Base-by-base conservation (phyloP, 2,797 vertebrate genomes). In the Crax fasciolata region DNA sequence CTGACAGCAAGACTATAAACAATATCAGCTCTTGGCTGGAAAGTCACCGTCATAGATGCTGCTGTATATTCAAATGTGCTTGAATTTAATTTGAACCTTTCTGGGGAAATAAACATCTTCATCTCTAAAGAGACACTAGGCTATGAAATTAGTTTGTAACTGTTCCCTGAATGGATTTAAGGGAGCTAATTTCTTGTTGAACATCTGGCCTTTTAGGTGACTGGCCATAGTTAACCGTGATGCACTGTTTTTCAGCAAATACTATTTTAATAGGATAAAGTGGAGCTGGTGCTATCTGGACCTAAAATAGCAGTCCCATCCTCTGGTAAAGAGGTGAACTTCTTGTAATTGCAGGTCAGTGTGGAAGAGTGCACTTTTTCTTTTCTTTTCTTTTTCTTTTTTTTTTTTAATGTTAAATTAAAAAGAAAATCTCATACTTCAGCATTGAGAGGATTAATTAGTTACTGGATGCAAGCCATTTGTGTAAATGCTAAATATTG, bases 401-500 rank as follows among this genome's bases (percentile, higher is more conserved):
- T 10, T 30, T 44, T 55, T 68, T 78, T 75, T 44, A 66, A 62
- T 30, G 52, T 55, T 83, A 85, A 83, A 28, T 24, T 7, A 41
- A 82, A 77, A 67, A 32, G 48, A 48, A 57, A 14, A 21, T 57
- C 39, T 44, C 74, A 74, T 54, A 52, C 43, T 13, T 88, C 48
- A 70, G 27, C 74, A 61, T 61, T 81, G 74, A 79, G 73, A 67
- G 43, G 55, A 66, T 70, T 94, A 89, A 91, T 95, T 90, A 86
- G 76, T 81, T 72, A 79, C 58, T 94, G 85, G 82, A 80, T 91
- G 46, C 10, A 73, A 92, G 71, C 71, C 71, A 84, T 79, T 62
- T 72, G 39, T 82, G 52, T 82, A 66, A 93, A 90, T 66, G 49
- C 44, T 92, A 89, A 94, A 76, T 92, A 76, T 79, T 96, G 28